Base-by-base conservation (phyloP, 2,888 invertebrate species). In the Aethes cnicana region DNA sequence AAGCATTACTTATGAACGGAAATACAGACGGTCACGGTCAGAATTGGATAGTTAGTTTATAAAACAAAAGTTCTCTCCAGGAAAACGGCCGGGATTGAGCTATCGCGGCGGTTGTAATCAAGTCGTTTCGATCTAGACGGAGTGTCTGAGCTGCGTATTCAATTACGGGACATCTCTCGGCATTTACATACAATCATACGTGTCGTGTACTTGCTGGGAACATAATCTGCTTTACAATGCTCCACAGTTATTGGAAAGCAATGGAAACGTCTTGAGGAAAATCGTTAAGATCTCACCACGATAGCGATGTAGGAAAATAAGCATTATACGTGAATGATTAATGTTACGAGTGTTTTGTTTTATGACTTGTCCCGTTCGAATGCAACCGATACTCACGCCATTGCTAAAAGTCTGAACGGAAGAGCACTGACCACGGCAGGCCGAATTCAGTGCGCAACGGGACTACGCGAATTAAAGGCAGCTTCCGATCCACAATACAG, bases 371-470 rank as follows among this genome's bases (percentile, higher is more conserved):
- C 12, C 17, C 17, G 37, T 52, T 53, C 44, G 33, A 17, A 39
- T 37, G 55, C 47, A 53, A 52, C 54, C 46, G 55, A 59, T 57
- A 46, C 42, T 32, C 47, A 48, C 46, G 39, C 53, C 28, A 48
- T 47, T 42, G 56, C 53, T 53, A 63, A 53, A 44, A 56, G 56
- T 56, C 59, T n/a, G 63, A 74, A 82, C 87, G 88, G 87, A 88
- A 87, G 86, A 87, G 81, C 85, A 80, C 72, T 83, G 86, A 81
- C 86, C 84, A 82, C 60, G 63, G 48, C 64, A n/a, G 59, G 61
- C 80, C 79, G 72, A 85, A 84, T 84, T 87, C 72, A 79, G 77
- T 68, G 57, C 68, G 62, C 83, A 89, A 89, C 88, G 87, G 88
- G 80, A 87, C 83, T 66, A 70, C 69, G 65, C 77, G 69, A 81